These are phyloP conservation scores for Anaspis maculata DNA, from an alignment of 2,888 invertebrate genomes.

Conservation along the genomic window DNA sequence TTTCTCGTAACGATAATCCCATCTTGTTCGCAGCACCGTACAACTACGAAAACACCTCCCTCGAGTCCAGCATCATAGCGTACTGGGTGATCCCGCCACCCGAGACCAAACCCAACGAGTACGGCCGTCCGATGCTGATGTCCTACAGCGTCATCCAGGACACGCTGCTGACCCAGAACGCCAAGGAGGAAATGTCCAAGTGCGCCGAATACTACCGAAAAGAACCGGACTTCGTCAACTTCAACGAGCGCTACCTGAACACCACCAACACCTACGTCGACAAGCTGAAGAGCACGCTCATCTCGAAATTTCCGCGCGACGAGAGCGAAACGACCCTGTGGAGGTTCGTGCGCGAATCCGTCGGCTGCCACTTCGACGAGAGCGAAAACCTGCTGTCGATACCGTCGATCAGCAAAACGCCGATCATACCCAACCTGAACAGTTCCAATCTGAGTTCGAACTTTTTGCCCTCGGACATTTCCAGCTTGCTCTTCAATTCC, in stretches of 20 bases:
- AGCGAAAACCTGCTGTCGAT: slow-evolving; percentile 55
- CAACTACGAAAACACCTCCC: slow-evolving; percentile 67
- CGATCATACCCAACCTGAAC: slow-evolving; percentile 31
- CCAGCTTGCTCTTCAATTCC: slow-evolving; percentile 59
- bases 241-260: slow-evolving; percentile 58
- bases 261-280: slow-evolving; percentile 72
- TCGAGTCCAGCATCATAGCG: slow-evolving; percentile 76
- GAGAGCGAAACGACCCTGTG: slow-evolving; percentile 64
- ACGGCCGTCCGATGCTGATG: slow-evolving; percentile 85
- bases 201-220: slow-evolving; percentile 77
- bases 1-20: too few relatives aligned
- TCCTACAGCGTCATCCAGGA: slow-evolving; percentile 80
- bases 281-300: slow-evolving; percentile 73
- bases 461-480: slow-evolving; percentile 57
- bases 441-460: slow-evolving; percentile 51
- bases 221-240: slow-evolving; percentile 58
- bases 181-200: slow-evolving; percentile 78
- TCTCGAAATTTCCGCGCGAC: slow-evolving; percentile 75
- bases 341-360: slow-evolving; percentile 68
- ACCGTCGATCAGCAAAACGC: slow-evolving; percentile 40
- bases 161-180: slow-evolving; percentile 67
- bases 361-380: slow-evolving; percentile 66
- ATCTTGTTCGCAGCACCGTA: slow-evolving; percentile 82
- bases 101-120: slow-evolving; percentile 84
- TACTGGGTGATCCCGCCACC: slow-evolving; percentile 97